phyloP scores from a whole-genome alignment of 2,888 invertebrate genomes.

The Halictus quadricinctus region DNA sequence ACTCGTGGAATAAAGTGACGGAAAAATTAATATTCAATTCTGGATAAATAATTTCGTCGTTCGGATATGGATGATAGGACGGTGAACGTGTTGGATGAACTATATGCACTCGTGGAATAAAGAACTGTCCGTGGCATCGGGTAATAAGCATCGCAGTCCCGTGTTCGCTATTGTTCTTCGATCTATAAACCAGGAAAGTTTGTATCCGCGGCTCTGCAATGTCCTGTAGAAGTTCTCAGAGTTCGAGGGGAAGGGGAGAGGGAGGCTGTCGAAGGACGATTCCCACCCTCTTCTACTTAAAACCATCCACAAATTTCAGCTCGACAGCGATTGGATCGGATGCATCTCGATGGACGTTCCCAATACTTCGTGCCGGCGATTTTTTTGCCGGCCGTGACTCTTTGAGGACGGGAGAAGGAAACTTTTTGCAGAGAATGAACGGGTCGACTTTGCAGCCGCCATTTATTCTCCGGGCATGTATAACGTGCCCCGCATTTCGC shows the following conservation, averaged over 20 bases:
- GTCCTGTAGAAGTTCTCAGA: neutral
- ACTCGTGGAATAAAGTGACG: neutral
- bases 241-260: too few relatives aligned
- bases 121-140: neutral
- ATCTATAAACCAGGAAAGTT: neutral
- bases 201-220: neutral
- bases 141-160: neutral
- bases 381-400: neutral
- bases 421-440: constrained; percentile 40
- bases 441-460: constrained; percentile 26
- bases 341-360: constrained; percentile 3
- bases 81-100: neutral
- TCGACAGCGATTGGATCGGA: constrained; percentile 1
- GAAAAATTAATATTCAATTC: neutral
- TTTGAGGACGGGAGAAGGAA: constrained; percentile 7
- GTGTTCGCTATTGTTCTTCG: neutral
- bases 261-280: neutral
- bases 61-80: neutral
- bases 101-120: neutral
- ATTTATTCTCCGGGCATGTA: constrained; percentile 54
- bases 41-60: neutral
- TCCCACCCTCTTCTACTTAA: neutral
- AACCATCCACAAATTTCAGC: neutral
- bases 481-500: constrained; percentile 57
- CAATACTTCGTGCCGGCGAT: constrained; percentile 20